Conservation (phyloP, 2,113 vertebrate genomes). For the Rhineura floridana region DNA sequence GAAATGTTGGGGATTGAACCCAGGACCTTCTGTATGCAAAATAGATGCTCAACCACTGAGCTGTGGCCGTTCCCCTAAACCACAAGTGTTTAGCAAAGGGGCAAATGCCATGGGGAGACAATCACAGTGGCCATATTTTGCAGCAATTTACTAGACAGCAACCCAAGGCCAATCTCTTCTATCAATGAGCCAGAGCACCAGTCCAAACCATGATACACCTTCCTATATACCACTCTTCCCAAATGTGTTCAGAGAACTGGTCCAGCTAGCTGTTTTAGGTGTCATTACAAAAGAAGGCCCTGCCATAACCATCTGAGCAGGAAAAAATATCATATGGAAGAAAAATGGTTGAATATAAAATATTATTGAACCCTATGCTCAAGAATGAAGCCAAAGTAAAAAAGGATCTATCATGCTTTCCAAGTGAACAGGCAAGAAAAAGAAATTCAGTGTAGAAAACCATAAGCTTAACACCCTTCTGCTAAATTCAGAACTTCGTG, state of each 20-base stretch:
- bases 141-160: not conserved
- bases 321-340: not conserved
- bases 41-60: too few relatives aligned
- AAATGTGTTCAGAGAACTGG: too few relatives aligned
- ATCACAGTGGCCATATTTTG: too few relatives aligned
- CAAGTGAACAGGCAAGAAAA: slow-evolving; percentile 5
- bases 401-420: not conserved
- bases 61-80: too few relatives aligned
- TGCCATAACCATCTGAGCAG: not conserved
- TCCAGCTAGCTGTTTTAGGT: too few relatives aligned
- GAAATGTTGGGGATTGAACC: too few relatives aligned
- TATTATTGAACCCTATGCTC: not conserved
- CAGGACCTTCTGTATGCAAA: too few relatives aligned
- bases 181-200: too few relatives aligned
- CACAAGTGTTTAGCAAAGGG: too few relatives aligned
- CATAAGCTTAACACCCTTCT: not conserved
- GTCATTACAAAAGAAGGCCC: not conserved
- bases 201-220: too few relatives aligned
- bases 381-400: not conserved
- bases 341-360: not conserved
- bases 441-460: not conserved
- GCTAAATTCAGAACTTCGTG: slow-evolving; percentile 1
- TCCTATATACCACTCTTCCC: too few relatives aligned
- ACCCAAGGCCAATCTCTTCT: not conserved
- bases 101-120: too few relatives aligned